phyloP scores from a whole-genome alignment of 2,888 invertebrate species.

The Leptura quadrifasciata region DNA sequence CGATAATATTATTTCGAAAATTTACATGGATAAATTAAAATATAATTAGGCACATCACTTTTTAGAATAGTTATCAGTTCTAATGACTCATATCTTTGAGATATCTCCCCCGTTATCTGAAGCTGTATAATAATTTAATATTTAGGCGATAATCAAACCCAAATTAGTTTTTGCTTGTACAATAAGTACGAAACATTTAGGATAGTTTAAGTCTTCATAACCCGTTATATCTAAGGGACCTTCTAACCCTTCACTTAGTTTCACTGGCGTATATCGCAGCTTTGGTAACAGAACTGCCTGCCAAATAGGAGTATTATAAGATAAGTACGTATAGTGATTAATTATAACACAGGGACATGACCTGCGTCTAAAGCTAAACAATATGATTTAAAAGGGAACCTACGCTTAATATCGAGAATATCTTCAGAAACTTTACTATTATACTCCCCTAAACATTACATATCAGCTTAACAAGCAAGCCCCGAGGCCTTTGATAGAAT shows the following conservation, averaged over 20 bases:
- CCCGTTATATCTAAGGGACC: slow-evolving; percentile 40
- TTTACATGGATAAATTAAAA: not conserved
- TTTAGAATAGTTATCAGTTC: not conserved
- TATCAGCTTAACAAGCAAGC: slow-evolving; percentile 7
- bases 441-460: not conserved
- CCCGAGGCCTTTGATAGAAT: not conserved
- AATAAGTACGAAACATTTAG: slow-evolving; percentile 34
- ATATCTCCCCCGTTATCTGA: slow-evolving; percentile 11
- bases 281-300: slow-evolving; percentile 36
- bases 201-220: slow-evolving; percentile 46
- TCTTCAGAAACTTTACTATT: slow-evolving; percentile 42
- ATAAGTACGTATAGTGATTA: slow-evolving; percentile 51
- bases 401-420: slow-evolving; percentile 36
- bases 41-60: not conserved
- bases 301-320: slow-evolving; percentile 45
- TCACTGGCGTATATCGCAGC: slow-evolving; percentile 32
- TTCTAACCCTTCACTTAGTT: slow-evolving; percentile 44
- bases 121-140: slow-evolving; percentile 31
- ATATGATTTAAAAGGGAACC: slow-evolving; percentile 27
- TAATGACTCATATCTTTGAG: slow-evolving; percentile 7
- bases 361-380: slow-evolving; percentile 40
- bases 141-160: slow-evolving; percentile 32
- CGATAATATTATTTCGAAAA: too few relatives aligned
- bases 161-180: slow-evolving; percentile 35
- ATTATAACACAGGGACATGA: slow-evolving; percentile 52